phyloP scores from a whole-genome alignment of 2,888 invertebrate species.

The Thymelicus lineola region DNA sequence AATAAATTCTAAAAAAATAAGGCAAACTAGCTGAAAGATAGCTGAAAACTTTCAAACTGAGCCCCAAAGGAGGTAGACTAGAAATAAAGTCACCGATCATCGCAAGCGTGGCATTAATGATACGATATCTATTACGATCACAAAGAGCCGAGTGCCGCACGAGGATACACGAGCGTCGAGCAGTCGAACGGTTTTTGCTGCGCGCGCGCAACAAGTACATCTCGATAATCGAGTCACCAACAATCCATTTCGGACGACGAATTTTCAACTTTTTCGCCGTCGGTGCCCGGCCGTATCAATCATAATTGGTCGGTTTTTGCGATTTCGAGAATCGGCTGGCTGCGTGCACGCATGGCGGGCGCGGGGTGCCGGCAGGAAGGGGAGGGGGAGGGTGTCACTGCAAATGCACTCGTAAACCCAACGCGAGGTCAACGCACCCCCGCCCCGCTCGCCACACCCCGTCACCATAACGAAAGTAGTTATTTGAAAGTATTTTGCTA shows the following conservation, averaged over 20 bases:
- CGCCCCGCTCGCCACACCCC: conserved; percentile 52
- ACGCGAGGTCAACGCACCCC: conserved; percentile 76
- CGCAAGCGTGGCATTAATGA: conserved; percentile 23
- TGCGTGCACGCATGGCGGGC: conserved; percentile 66
- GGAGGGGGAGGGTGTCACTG: conserved; percentile 76
- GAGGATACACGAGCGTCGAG: conserved; percentile 32
- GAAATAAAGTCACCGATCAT: conserved; percentile 23
- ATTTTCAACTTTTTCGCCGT: conserved; percentile 63
- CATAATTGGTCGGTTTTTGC: conserved; percentile 76
- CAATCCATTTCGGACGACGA: conserved; percentile 56
- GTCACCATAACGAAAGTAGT: conserved; percentile 57
- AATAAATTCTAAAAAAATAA: no score
- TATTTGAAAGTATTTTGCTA: no score
- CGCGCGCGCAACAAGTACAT: conserved; percentile 28
- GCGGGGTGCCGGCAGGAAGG: conserved; percentile 38
- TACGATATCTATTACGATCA: conserved; percentile 31
- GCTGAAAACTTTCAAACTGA: not conserved
- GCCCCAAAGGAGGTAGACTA: not conserved
- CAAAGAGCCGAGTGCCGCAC: conserved; percentile 35
- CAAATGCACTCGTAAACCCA: conserved; percentile 81
- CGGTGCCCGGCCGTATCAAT: conserved; percentile 71
- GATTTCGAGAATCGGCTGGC: conserved; percentile 63
- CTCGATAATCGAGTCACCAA: conserved; percentile 45
- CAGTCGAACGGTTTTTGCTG: conserved; percentile 43
- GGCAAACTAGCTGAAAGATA: no score